Evolutionary conservation across 2,113 vertebrate genomes (phyloP), one percentile per base, ranked within the genome.

Genomic region (Lanius ludovicianus): DNA sequence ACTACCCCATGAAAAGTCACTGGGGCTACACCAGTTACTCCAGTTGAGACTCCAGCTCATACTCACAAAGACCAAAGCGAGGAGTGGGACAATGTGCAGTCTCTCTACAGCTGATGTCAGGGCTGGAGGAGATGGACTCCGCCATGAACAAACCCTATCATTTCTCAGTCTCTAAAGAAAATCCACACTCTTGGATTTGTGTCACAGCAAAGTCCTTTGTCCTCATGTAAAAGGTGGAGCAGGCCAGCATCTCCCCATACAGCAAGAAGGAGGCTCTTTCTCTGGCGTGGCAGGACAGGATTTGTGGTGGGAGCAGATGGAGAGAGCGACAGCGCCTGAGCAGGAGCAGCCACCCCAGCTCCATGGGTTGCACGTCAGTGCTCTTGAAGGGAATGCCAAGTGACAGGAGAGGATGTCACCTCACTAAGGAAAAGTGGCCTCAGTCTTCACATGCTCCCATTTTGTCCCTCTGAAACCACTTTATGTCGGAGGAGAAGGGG

Each of bases 391-490:
- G 47, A 81, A 96, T 10, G 14, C 30, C 52, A 78, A 78, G 69
- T 84, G 93, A 89, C 84, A 95, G 81, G 16, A 82, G 52, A 35
- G n/a, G 69, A 76, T 21, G 52, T 83, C 90, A 65, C 88, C 63
- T 78, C 37, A 33, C 21, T 53, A n/a, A 75, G 62, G 0, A 2
- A 60, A 69, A 73, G 62, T 7, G 3, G 20, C 25, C 53, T 83
- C 62, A 21, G 28, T 35, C 57, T n/a, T 56, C 16, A 49, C 88
- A 50, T 0, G 1, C 57, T 44, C 41, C 33, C 20, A 42, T 83
- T 88, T 88, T 83, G 49, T 62, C 63, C 50, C 24, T 88, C 56
- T 76, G 41, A 79, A 85, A 30, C 53, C 6, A 5, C 37, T 94
- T 87, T 7, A 22, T 18, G 31, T 9, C 10, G 1, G 4, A 49